These are phyloP conservation scores for Willowsia nigromaculata DNA, from an alignment of 2,888 invertebrate species.

Conservation along the genomic window DNA sequence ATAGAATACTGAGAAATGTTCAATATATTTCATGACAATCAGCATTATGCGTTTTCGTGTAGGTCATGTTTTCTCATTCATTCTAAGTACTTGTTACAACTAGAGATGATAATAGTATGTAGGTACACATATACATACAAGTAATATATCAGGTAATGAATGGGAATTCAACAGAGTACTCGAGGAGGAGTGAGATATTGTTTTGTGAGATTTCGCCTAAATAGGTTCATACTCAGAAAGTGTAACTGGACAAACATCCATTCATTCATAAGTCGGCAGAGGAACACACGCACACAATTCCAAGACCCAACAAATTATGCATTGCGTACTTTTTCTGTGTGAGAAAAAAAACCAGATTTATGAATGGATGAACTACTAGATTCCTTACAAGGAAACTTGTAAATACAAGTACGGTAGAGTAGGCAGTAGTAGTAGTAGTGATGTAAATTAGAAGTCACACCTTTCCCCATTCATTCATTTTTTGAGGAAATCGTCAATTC, in stretches of 20 bases:
- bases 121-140: too few species aligned
- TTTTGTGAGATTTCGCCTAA: slow-evolving; percentile 51
- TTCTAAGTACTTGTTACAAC: background rate
- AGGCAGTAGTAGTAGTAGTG: background rate
- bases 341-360: slow-evolving; percentile 43
- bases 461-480: background rate
- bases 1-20: background rate
- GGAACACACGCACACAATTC: slow-evolving; percentile 2
- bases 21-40: background rate
- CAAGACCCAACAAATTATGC: background rate
- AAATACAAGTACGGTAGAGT: background rate
- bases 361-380: slow-evolving; percentile 36
- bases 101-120: background rate
- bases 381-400: slow-evolving; percentile 64
- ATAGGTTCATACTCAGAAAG: slow-evolving; percentile 21
- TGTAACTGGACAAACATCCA: background rate
- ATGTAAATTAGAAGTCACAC: slow-evolving; percentile 45
- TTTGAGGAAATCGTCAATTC: background rate
- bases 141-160: too few species aligned
- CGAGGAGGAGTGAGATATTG: slow-evolving; percentile 44
- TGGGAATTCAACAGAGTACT: background rate
- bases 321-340: background rate
- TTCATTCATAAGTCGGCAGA: slow-evolving; percentile 24
- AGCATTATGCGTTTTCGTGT: slow-evolving; percentile 15
- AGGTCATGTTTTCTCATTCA: slow-evolving; percentile 44